A percentile compares a stretch with the other conserved stretches of the same genome.
These are phyloP conservation scores for Cyprinodon tularosa DNA, from an alignment of 2,113 vertebrate genomes.

Conservation along the genomic window DNA sequence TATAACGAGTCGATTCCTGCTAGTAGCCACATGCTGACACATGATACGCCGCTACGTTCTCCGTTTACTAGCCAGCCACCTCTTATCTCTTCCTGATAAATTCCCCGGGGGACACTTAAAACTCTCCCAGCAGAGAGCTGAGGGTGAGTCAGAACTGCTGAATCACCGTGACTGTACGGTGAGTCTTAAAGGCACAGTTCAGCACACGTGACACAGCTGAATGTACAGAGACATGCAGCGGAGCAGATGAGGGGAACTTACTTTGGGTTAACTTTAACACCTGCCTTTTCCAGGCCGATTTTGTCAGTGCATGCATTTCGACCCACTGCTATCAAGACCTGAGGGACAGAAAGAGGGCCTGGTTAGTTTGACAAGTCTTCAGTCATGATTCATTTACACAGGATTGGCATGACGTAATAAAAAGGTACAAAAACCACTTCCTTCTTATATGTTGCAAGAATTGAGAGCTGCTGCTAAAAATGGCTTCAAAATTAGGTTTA, in stretches of 20 bases:
- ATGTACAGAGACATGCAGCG: no score
- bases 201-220: not conserved
- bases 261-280: conserved; percentile 89
- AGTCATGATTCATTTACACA: not conserved
- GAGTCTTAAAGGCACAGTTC: conserved; percentile 58
- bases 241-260: conserved; percentile 69
- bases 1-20: not conserved
- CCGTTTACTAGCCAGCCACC: conserved; percentile 5
- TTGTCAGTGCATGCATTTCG: conserved; percentile 91
- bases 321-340: conserved; percentile 94
- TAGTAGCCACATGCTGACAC: not conserved
- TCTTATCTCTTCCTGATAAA: not conserved
- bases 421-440: not conserved
- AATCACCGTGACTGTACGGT: conserved; percentile 71
- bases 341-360: not conserved
- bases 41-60: not conserved
- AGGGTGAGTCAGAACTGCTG: conserved; percentile 64
- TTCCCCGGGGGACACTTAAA: not conserved
- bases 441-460: not conserved
- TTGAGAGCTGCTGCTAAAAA: not conserved
- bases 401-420: not conserved
- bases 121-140: not conserved
- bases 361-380: not conserved
- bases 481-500: not conserved
- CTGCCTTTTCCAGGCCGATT: conserved; percentile 88